phyloP scores from a whole-genome alignment of 2,113 vertebrate genomes.

The Pluvianellus socialis region DNA sequence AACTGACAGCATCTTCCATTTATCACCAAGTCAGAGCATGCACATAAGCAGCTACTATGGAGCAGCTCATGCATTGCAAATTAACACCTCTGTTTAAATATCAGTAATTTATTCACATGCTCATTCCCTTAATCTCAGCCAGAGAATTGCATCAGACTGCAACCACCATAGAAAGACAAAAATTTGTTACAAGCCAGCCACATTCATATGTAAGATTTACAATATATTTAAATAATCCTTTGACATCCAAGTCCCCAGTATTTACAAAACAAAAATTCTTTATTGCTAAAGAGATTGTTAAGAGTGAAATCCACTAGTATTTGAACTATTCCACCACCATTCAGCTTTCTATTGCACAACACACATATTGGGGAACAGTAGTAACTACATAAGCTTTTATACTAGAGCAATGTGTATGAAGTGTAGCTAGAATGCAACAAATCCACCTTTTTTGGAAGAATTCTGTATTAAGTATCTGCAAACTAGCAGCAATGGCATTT shows the following conservation, averaged over 20 bases:
- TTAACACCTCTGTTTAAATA: constrained; percentile 57
- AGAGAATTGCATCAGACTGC: constrained; percentile 15
- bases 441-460: not conserved
- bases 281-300: not conserved
- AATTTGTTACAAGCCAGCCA: not conserved
- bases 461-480: not conserved
- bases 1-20: not conserved
- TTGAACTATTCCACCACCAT: not conserved
- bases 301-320: not conserved
- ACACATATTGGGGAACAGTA: not conserved
- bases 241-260: not conserved
- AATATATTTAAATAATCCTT: not conserved
- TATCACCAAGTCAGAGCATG: constrained; percentile 25
- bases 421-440: not conserved
- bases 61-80: constrained; percentile 44
- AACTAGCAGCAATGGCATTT: not conserved
- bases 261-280: not conserved
- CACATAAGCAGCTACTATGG: constrained; percentile 13
- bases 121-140: constrained; percentile 35
- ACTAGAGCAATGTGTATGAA: not conserved
- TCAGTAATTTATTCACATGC: constrained; percentile 54
- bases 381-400: not conserved
- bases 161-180: not conserved
- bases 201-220: not conserved
- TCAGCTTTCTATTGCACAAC: not conserved